Evolutionary conservation across 2,113 vertebrate species (phyloP).

Genomic region (Ctenodactylus gundi): DNA sequence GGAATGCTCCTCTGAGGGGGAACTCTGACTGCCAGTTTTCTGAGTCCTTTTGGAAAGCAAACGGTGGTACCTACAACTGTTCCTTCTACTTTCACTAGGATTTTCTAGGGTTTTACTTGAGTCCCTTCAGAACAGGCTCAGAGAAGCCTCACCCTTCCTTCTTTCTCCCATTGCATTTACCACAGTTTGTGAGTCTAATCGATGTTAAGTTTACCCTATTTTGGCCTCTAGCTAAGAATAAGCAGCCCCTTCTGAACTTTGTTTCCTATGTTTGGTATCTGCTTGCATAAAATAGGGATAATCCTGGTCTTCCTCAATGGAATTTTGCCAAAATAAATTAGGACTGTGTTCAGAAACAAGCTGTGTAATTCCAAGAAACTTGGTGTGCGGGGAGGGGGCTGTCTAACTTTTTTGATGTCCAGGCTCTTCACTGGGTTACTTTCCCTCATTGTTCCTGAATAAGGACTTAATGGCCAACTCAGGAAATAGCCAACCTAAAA

Average conservation of each 20-base stretch:
- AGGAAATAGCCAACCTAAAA: slow-evolving; percentile 24
- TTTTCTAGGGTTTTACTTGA: not conserved
- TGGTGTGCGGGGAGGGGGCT: not conserved
- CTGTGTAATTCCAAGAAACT: not conserved
- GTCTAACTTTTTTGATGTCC: not conserved
- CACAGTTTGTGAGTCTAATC: not conserved
- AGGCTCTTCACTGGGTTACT: not conserved
- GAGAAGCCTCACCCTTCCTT: not conserved
- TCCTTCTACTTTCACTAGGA: not conserved
- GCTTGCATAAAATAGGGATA: not conserved
- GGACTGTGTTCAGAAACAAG: not conserved
- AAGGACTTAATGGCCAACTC: not conserved
- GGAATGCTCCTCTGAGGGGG: not conserved
- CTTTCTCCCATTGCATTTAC: not conserved
- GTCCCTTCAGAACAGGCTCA: not conserved
- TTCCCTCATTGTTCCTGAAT: not conserved
- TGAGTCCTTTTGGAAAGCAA: not conserved
- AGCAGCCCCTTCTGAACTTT: not conserved
- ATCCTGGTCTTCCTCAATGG: not conserved
- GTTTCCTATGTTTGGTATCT: not conserved
- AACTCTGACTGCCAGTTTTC: not conserved
- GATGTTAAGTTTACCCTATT: not conserved
- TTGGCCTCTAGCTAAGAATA: not conserved
- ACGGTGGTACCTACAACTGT: not conserved
- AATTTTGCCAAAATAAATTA: slow-evolving; percentile 33